Percentiles rank a stretch among this genome's conserved stretches.
Conservation (phyloP, 2,797 vertebrate species). For the Pantherophis vulpinus region DNA sequence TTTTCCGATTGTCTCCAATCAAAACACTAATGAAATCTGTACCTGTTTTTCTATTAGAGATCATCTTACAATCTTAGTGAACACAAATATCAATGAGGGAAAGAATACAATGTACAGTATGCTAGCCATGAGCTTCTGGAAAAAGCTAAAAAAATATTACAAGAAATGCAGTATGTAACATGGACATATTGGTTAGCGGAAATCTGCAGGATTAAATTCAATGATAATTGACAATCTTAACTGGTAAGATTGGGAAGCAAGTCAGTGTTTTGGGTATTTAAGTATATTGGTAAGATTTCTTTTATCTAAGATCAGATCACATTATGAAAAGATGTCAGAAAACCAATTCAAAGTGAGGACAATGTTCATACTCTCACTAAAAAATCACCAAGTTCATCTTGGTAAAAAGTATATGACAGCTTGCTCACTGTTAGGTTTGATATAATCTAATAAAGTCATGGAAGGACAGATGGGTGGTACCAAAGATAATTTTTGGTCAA, state of each 20-base stretch:
- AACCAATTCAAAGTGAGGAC: not conserved
- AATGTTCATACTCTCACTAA: not conserved
- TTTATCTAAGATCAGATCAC: not conserved
- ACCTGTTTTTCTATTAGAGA: not conserved
- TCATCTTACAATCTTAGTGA: not conserved
- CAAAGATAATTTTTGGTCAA: not conserved
- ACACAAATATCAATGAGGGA: not conserved
- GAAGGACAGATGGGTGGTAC: not conserved
- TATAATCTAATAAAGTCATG: not conserved
- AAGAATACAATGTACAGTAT: not conserved
- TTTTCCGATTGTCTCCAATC: not conserved
- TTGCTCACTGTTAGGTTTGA: not conserved
- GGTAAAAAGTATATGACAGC: not conserved
- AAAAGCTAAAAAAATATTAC: not conserved
- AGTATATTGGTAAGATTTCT: not conserved
- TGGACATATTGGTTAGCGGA: not conserved
- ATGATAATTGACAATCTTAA: not conserved
- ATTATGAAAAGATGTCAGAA: not conserved
- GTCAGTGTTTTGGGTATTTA: not conserved
- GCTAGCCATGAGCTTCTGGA: not conserved
- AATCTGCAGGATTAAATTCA: not conserved
- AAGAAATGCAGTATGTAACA: not conserved
- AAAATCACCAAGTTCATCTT: not conserved
- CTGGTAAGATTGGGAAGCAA: not conserved
- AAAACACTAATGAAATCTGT: not conserved